Conservation (phyloP, 2,797 vertebrate species). For the Xerus rutilus region DNA sequence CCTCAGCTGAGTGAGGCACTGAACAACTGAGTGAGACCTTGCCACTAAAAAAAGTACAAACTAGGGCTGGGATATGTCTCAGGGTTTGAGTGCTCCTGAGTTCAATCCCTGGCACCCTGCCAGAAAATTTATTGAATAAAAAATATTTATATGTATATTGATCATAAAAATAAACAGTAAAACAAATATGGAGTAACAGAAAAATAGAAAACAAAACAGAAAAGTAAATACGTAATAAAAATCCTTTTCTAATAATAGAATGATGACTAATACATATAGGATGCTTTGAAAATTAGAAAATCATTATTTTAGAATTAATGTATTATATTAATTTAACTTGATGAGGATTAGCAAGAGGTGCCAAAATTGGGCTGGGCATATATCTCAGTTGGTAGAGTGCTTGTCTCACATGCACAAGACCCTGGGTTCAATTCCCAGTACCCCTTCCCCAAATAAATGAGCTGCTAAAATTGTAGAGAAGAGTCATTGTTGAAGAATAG, state of each 20-base stretch:
- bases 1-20: no score
- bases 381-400: no score
- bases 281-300: not conserved
- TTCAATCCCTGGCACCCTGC: no score
- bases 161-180: not conserved
- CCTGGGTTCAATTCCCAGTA: no score
- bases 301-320: not conserved
- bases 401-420: no score
- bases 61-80: no score
- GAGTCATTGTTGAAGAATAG: not conserved
- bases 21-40: no score
- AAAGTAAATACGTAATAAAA: not conserved
- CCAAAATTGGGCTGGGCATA: not conserved
- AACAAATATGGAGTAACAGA: not conserved
- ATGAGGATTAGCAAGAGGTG: not conserved
- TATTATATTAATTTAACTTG: not conserved
- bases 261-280: not conserved
- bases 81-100: no score
- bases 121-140: not conserved
- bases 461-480: not conserved
- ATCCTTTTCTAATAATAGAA: not conserved
- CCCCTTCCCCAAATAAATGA: no score
- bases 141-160: not conserved
- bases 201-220: no score
- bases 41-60: no score